phyloP scores from a whole-genome alignment of 2,888 invertebrate species.

The Sycophila texana region DNA sequence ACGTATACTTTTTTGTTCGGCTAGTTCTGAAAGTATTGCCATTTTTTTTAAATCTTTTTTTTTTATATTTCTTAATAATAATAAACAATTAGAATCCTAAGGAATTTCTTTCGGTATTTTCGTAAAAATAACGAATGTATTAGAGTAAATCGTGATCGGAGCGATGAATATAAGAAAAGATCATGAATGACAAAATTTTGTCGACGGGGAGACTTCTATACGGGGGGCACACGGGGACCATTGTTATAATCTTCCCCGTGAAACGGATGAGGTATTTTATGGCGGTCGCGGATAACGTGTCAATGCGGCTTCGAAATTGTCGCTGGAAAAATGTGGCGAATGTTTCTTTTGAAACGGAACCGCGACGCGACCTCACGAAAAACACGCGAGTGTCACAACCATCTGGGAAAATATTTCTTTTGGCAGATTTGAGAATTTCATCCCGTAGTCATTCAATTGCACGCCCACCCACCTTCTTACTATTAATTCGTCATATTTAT shows the following conservation, averaged over 20 bases:
- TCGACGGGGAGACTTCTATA: constrained; percentile 13
- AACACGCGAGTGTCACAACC: not conserved
- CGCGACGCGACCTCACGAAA: not conserved
- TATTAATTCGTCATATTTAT: no score
- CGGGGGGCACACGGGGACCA: constrained; percentile 13
- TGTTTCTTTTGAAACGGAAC: constrained; percentile 20
- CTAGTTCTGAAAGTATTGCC: no score
- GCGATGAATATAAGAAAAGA: not conserved
- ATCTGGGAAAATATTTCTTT: not conserved
- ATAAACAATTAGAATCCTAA: no score
- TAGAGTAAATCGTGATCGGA: not conserved
- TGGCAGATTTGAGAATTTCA: no score
- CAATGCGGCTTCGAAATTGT: not conserved
- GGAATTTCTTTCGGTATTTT: no score
- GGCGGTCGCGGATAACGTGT: not conserved
- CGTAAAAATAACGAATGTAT: no score
- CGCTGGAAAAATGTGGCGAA: not conserved
- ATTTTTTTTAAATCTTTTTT: no score
- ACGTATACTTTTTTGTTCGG: no score
- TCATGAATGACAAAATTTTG: constrained; percentile 13
- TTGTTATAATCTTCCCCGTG: constrained; percentile 32
- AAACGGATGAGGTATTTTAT: constrained; percentile 4
- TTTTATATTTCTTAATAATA: no score
- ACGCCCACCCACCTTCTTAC: no score
- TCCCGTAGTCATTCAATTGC: no score